Conservation (phyloP, 1,140 invertebrate species). For the Agrilus planipennis region DNA sequence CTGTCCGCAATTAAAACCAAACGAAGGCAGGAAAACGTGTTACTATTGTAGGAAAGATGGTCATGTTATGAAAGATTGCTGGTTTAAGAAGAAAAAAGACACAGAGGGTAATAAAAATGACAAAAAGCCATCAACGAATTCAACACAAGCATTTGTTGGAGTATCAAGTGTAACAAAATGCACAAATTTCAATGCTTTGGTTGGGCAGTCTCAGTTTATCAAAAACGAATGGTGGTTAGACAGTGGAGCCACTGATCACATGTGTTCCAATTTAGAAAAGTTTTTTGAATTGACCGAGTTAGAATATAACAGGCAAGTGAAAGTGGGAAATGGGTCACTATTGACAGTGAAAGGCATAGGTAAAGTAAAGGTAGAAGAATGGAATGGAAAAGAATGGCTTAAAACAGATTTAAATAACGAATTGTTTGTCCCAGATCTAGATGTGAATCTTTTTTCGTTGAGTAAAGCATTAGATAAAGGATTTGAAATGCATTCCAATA, state of each 20-base stretch:
- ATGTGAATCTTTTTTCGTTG: constrained; percentile 32
- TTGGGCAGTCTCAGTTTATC: too few relatives aligned
- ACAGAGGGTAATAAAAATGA: not conserved
- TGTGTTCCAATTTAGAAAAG: too few relatives aligned
- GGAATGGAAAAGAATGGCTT: constrained; percentile 1
- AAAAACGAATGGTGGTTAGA: not conserved
- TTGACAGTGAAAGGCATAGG: not conserved
- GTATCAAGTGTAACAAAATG: not conserved
- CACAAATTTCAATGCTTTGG: too few relatives aligned
- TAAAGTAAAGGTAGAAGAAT: constrained; percentile 1
- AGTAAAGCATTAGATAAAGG: constrained; percentile 23
- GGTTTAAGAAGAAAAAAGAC: not conserved
- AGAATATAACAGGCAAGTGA: not conserved
- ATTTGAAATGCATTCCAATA: constrained; percentile 20
- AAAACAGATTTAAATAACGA: constrained; percentile 5
- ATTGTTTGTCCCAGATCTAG: constrained; percentile 30
- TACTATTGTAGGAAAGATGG: too few relatives aligned
- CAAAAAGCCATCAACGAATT: too few relatives aligned
- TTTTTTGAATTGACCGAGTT: too few relatives aligned
- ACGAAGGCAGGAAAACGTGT: not conserved
- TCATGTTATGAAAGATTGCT: too few relatives aligned
- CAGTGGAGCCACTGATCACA: not conserved
- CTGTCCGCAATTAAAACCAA: not conserved
- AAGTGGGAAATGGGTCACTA: not conserved
- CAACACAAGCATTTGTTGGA: too few relatives aligned